A percentile compares a stretch with the other conserved stretches of the same genome.
Conservation (phyloP, 1,140 invertebrate species). For the Sycophila sp. region DNA sequence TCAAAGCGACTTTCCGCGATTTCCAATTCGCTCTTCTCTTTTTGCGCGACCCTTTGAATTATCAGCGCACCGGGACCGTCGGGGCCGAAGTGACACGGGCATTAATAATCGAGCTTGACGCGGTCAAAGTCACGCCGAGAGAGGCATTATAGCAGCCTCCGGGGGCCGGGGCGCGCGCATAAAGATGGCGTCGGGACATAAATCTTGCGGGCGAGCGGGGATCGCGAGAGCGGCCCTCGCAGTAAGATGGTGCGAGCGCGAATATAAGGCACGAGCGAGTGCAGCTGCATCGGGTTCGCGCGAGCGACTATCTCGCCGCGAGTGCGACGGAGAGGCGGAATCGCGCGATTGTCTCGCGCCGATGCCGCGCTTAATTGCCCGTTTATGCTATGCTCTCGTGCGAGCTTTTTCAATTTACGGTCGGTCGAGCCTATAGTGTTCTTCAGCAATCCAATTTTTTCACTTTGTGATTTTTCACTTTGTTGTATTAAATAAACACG, state of each 20-base stretch:
- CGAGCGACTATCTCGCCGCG: no score
- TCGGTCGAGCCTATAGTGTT: no score
- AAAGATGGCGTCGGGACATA: conserved; percentile 24
- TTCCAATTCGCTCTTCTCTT: neutral
- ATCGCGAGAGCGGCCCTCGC: neutral
- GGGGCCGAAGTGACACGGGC: conserved; percentile 7
- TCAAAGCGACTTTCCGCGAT: neutral
- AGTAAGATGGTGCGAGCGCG: neutral
- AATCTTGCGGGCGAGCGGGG: neutral
- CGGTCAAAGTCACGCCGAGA: neutral
- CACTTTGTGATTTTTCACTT: no score
- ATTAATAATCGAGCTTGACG: conserved; percentile 17
- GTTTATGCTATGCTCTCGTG: no score
- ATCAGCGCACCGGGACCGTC: no score
- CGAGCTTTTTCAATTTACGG: no score
- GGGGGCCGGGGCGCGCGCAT: neutral
- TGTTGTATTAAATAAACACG: no score
- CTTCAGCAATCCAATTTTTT: no score
- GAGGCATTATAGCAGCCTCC: no score
- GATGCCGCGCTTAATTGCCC: conserved; percentile 18
- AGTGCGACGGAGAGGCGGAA: neutral
- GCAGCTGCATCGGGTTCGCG: neutral
- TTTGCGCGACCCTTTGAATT: neutral
- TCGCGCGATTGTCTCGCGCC: conserved; percentile 8
- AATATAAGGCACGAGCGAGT: conserved; percentile 1